These are phyloP conservation scores for Mesocentrotus franciscanus DNA, from an alignment of 53 echinoderm and acorn worm species.

Conservation along the genomic window DNA sequence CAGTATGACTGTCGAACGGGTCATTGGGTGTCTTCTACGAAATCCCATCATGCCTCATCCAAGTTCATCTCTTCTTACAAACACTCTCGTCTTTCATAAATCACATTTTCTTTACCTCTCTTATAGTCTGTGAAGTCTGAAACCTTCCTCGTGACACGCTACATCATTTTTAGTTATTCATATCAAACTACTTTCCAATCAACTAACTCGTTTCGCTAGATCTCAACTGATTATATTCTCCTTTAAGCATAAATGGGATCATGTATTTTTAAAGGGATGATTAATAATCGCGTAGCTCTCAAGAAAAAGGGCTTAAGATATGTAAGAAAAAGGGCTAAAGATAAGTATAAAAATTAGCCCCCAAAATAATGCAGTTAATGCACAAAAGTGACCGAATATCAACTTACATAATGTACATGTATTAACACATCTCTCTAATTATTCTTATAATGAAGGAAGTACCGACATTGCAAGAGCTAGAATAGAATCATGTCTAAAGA, in stretches of 20 bases:
- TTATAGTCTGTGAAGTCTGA: background rate
- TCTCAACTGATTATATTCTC: background rate
- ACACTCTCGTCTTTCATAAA: conserved; percentile 24
- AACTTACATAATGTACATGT: too few species aligned
- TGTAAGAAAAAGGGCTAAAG: background rate
- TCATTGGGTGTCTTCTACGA: conserved; percentile 53
- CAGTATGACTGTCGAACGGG: conserved; percentile 19
- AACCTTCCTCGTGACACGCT: background rate
- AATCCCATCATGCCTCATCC: conserved; percentile 3
- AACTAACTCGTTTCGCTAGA: background rate
- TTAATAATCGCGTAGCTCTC: too few species aligned
- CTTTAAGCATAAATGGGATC: background rate
- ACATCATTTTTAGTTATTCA: background rate
- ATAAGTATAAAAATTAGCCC: background rate
- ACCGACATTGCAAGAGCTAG: too few species aligned
- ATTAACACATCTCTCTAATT: too few species aligned
- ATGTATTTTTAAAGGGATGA: background rate
- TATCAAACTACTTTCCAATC: background rate
- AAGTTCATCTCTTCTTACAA: conserved; percentile 25
- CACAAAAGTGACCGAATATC: too few species aligned
- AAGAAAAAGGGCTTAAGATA: too few species aligned
- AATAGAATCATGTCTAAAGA: background rate
- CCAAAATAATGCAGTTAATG: too few species aligned
- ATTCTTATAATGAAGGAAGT: too few species aligned
- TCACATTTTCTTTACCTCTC: background rate